Evolutionary conservation across 2,113 vertebrate species (phyloP).

Genomic region (Dissostichus mawsoni): DNA sequence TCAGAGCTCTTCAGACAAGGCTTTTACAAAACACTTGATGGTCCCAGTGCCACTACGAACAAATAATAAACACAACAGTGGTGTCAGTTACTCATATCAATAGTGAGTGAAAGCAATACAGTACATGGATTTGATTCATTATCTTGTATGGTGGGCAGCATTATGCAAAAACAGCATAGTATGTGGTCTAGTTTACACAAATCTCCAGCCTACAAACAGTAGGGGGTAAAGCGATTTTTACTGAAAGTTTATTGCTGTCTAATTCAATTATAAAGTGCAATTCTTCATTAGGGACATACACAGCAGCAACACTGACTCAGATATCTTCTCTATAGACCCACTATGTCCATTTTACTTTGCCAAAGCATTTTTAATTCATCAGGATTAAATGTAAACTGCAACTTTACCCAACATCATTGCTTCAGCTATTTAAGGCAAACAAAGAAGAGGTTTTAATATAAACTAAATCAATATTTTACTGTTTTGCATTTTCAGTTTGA

Average conservation of each 20-base stretch:
- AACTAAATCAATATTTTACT: background rate
- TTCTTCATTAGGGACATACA: background rate
- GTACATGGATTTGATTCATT: background rate
- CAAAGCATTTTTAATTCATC: conserved; percentile 19
- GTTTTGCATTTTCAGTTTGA: background rate
- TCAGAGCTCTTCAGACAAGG: background rate
- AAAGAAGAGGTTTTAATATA: background rate
- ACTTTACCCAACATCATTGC: background rate
- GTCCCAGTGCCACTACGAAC: background rate
- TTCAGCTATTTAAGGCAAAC: background rate
- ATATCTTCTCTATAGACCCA: background rate
- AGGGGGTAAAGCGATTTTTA: background rate
- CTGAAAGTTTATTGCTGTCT: background rate
- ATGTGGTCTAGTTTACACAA: background rate
- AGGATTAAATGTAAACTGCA: conserved; percentile 1
- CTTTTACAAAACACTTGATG: conserved; percentile 32
- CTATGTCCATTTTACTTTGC: background rate
- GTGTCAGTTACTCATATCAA: background rate
- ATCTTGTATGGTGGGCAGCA: background rate
- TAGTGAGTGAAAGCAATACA: background rate
- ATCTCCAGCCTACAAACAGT: background rate
- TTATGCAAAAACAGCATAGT: background rate
- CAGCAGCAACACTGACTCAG: background rate
- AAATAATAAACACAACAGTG: background rate
- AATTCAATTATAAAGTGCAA: background rate